Percentiles rank a stretch among this genome's conserved stretches.
Conservation (phyloP, 2,888 invertebrate species). For the Nipponacmea schrenckii region DNA sequence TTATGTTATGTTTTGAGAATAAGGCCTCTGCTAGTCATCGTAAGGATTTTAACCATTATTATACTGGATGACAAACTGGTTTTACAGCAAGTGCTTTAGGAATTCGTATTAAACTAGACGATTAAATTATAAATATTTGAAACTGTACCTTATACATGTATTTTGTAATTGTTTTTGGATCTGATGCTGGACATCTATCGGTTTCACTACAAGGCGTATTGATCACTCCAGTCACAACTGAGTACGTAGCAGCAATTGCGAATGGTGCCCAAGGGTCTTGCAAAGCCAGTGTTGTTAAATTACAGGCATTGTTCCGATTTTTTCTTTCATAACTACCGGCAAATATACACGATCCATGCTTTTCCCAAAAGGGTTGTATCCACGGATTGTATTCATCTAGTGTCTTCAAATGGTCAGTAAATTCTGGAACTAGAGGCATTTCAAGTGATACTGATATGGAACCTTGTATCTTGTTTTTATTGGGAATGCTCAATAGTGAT, state of each 20-base stretch:
- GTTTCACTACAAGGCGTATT: no score
- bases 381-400: background rate
- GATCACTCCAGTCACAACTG: background rate
- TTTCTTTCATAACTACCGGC: background rate
- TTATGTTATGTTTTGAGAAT: no score
- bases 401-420: background rate
- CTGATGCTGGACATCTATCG: no score
- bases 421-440: background rate
- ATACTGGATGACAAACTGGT: no score
- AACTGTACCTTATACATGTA: no score
- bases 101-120: no score
- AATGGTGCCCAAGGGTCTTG: background rate
- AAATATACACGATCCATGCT: background rate
- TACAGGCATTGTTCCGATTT: background rate
- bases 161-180: no score
- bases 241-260: background rate
- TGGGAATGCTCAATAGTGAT: background rate
- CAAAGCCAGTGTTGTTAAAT: background rate
- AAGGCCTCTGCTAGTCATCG: no score
- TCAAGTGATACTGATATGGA: background rate
- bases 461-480: background rate
- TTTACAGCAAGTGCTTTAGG: no score
- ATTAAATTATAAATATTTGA: no score
- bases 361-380: background rate
- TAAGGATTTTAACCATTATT: no score